Evolutionary conservation across 2,888 invertebrate species (phyloP).

Genomic region (Callinectes sapidus): DNA sequence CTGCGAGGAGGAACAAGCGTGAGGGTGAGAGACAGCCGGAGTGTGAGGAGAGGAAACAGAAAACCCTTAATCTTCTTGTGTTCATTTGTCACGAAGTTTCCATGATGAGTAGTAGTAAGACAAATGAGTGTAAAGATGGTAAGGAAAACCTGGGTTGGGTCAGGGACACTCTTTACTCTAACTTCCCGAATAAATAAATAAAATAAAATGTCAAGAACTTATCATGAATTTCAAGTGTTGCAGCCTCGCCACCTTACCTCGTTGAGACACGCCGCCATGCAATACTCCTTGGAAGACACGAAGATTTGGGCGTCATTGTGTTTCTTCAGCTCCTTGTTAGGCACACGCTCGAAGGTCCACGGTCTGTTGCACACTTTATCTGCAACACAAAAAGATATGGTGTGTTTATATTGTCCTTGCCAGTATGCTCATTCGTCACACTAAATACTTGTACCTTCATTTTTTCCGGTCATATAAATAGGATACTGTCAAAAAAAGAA

Average conservation of each 20-base stretch:
- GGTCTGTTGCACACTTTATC: constrained; percentile 93
- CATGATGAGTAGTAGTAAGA: no score
- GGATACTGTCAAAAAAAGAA: no score
- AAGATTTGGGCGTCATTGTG: constrained; percentile 94
- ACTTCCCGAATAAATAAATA: no score
- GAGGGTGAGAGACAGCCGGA: background rate
- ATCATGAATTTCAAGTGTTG: no score
- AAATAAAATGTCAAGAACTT: no score
- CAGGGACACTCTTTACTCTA: no score
- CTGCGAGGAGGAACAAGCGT: constrained; percentile 76
- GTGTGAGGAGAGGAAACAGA: background rate
- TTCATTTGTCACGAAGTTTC: background rate
- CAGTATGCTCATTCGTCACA: no score
- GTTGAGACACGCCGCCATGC: constrained; percentile 92
- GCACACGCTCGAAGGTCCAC: constrained; percentile 95
- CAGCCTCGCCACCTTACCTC: constrained; percentile 84
- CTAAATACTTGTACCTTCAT: no score
- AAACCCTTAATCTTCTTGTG: background rate
- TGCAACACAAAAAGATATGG: constrained; percentile 73
- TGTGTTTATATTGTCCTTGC: background rate
- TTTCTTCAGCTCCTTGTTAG: constrained; percentile 92
- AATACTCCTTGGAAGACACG: constrained; percentile 95
- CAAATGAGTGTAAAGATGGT: no score
- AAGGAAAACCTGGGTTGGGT: no score
- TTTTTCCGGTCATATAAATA: no score